Conservation (phyloP, 2,113 vertebrate species). For the Sitta europaea region DNA sequence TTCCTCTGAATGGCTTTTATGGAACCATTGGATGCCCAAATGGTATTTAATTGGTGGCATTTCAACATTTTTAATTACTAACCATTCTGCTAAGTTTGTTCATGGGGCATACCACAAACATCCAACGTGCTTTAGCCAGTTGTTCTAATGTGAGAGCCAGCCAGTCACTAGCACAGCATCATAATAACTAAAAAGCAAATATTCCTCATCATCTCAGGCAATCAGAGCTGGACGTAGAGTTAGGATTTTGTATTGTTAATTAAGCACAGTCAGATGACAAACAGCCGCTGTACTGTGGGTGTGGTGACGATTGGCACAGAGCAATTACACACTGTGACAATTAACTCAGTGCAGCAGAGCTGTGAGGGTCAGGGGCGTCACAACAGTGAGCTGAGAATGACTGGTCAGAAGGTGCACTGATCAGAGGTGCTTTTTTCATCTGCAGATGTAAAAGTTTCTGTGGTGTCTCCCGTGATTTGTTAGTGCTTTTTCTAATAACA, state of each 20-base stretch:
- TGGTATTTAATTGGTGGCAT: background rate
- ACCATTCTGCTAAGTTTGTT: background rate
- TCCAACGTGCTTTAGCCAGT: background rate
- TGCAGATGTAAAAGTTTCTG: background rate
- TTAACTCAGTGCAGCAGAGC: background rate
- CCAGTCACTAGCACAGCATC: background rate
- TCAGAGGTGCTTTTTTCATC: background rate
- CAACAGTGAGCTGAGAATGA: background rate
- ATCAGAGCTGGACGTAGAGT: background rate
- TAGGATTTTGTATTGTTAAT: background rate
- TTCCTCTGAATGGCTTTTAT: background rate
- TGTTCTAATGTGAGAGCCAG: background rate
- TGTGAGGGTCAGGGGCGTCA: background rate
- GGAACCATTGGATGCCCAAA: background rate
- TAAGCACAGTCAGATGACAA: background rate
- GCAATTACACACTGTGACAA: background rate
- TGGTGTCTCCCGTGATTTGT: background rate
- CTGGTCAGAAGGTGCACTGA: background rate
- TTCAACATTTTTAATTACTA: background rate
- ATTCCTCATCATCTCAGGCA: background rate
- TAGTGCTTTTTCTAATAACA: conserved; percentile 18
- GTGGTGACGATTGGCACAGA: background rate
- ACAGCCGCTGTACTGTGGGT: background rate
- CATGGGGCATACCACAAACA: background rate
- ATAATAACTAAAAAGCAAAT: background rate